Evolutionary conservation across 2,797 vertebrate species (phyloP).

Genomic region (Lindbergichthys nudifrons): DNA sequence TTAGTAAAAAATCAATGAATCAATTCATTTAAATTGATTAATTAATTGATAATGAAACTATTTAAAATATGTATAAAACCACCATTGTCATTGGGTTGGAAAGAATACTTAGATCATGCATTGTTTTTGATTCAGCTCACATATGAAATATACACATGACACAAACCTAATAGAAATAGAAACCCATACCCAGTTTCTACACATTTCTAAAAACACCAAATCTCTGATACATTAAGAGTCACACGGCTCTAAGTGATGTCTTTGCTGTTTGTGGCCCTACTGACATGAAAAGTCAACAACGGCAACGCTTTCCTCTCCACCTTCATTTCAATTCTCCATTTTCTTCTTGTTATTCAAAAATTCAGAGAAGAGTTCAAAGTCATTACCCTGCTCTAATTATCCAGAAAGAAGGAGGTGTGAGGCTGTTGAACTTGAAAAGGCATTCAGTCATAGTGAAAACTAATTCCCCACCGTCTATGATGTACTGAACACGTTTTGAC

Average conservation of each 20-base stretch:
- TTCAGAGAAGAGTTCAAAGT: slow-evolving; percentile 53
- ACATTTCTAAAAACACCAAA: neutral
- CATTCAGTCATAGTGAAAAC: neutral
- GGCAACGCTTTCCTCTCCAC: slow-evolving; percentile 22
- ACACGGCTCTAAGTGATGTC: slow-evolving; percentile 20
- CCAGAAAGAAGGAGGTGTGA: slow-evolving; percentile 43
- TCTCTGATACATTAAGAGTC: slow-evolving; percentile 23
- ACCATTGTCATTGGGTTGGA: neutral
- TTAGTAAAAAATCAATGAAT: neutral
- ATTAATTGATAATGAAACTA: neutral
- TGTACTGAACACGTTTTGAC: neutral
- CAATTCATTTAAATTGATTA: neutral
- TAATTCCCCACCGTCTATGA: no score
- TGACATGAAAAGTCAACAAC: slow-evolving; percentile 49
- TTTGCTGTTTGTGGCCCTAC: slow-evolving; percentile 35
- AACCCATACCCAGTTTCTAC: neutral
- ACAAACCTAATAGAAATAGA: neutral
- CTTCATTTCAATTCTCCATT: slow-evolving; percentile 38
- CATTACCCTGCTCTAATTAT: slow-evolving; percentile 63
- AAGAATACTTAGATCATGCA: neutral
- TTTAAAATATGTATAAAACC: neutral
- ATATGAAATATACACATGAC: neutral
- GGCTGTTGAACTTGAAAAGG: neutral
- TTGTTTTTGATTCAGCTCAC: neutral
- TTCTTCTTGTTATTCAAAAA: slow-evolving; percentile 41